Base-by-base conservation (phyloP, 2,888 invertebrate genomes). In the Harpalus rufipes region DNA sequence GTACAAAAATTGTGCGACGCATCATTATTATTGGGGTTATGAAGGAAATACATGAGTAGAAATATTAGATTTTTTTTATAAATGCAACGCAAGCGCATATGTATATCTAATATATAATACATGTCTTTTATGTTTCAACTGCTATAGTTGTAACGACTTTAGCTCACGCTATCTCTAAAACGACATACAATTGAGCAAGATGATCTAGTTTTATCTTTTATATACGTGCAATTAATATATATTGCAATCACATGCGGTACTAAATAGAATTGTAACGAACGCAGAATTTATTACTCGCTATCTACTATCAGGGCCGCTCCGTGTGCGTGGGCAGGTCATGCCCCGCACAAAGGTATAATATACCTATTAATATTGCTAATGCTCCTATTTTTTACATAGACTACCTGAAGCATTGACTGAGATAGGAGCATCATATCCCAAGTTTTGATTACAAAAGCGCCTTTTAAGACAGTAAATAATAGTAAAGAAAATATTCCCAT, bases 161-260 rank as follows among this genome's bases (percentile, higher is more conserved):
- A 41, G 72, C 72, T 74, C 58, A 32, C 58, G 32, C 56, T 78
- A 78, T 76, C 25, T 78, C 84, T 78, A 78, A 59, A 84, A 76
- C 78, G 83, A 83, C 76, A 65, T 76, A 25, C 44, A 78, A 51
- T 84, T 84, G 84, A 84, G 84, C 84, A 84, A 84, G 79, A 79
- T 84, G 56, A 63, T 84, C 78, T 84, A 84, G 65, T 78, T 51
- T 76, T 74, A 25, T 56, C 68, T 7, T 59, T 72, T 83, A 65
- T 51, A 51, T 63, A 65, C 21, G 84, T 78, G 84, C 84, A 84
- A 84, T 78, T 18, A 63, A 84, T 65, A 78, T 58, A 32, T 78
- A 84, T 84, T 84, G 84, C 84, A 78, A 65, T 84, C 78, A 79
- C 65, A 84, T 83, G 83, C 83, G 83, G 74, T 72, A 81, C 18